Evolutionary conservation across 92 coral and sea anemone genomes (phyloP).

Genomic region (Phymanthus crucifer): DNA sequence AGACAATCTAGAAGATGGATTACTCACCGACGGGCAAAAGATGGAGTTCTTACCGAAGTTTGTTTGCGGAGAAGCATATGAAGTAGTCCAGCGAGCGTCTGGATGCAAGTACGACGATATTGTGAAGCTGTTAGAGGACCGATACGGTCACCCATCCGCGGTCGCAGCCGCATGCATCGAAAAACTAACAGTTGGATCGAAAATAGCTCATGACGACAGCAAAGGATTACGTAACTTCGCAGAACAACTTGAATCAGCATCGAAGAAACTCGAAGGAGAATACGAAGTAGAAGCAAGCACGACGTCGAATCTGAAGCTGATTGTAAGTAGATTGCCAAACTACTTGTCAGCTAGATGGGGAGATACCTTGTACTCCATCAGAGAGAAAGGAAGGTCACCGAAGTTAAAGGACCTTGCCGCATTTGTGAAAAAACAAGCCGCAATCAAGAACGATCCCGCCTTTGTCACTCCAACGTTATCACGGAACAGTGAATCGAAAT

Average conservation of each 20-base stretch:
- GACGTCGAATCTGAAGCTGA: slow-evolving; percentile 47
- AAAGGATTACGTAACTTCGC: slow-evolving; percentile 57
- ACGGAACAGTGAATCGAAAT: slow-evolving; percentile 8
- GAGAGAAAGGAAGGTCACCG: slow-evolving; percentile 49
- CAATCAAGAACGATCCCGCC: slow-evolving; percentile 55
- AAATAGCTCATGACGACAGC: slow-evolving; percentile 34
- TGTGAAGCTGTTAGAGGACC: slow-evolving; percentile 35
- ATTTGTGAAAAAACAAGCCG: slow-evolving; percentile 54
- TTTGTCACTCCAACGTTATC: slow-evolving; percentile 14
- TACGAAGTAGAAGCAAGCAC: slow-evolving; percentile 61
- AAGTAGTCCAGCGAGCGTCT: slow-evolving; percentile 45
- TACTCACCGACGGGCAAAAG: slow-evolving; percentile 46
- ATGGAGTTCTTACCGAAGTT: slow-evolving; percentile 54
- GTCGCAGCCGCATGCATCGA: slow-evolving; percentile 67
- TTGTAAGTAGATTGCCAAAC: slow-evolving; percentile 40
- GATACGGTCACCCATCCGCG: slow-evolving; percentile 61
- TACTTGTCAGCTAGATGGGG: slow-evolving; percentile 57
- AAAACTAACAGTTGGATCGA: slow-evolving; percentile 38
- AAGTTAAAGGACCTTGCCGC: slow-evolving; percentile 33
- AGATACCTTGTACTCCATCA: slow-evolving; percentile 37
- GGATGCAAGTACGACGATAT: slow-evolving; percentile 56
- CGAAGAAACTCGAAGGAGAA: slow-evolving; percentile 31
- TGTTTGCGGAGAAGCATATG: slow-evolving; percentile 56
- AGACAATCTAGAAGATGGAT: slow-evolving; percentile 47
- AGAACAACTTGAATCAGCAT: slow-evolving; percentile 49